phyloP scores from a whole-genome alignment of 2,113 vertebrate genomes.

The Ranitomeya variabilis region DNA sequence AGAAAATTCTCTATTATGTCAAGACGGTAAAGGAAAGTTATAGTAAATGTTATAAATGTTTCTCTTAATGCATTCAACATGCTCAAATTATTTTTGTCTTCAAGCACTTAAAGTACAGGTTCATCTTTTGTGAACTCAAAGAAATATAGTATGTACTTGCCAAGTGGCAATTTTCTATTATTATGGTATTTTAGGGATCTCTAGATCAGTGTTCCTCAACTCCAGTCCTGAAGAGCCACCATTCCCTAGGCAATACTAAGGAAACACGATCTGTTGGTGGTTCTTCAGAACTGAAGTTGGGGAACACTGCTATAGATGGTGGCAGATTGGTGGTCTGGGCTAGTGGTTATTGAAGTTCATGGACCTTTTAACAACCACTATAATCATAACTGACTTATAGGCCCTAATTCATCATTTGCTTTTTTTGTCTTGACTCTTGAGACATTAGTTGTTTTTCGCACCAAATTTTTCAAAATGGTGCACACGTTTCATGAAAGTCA shows the following conservation, averaged over 20 bases:
- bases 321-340: neutral
- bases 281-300: no score
- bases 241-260: no score
- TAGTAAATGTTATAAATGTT: neutral
- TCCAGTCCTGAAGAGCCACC: no score
- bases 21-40: neutral
- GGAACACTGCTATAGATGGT: no score
- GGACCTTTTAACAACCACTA: neutral
- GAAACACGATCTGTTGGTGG: no score
- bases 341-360: neutral
- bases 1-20: conserved; percentile 6
- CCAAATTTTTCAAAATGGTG: no score
- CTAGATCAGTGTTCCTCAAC: neutral
- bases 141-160: neutral
- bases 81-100: neutral
- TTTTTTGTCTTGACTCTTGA: no score
- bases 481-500: no score
- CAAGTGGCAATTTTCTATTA: neutral
- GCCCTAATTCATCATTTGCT: no score
- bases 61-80: conserved; percentile 14
- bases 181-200: neutral
- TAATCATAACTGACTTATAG: no score
- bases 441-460: no score
- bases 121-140: neutral
- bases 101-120: neutral